Conservation (phyloP, 2,888 invertebrate species). For the Cataglyphis rosenhaueri region DNA sequence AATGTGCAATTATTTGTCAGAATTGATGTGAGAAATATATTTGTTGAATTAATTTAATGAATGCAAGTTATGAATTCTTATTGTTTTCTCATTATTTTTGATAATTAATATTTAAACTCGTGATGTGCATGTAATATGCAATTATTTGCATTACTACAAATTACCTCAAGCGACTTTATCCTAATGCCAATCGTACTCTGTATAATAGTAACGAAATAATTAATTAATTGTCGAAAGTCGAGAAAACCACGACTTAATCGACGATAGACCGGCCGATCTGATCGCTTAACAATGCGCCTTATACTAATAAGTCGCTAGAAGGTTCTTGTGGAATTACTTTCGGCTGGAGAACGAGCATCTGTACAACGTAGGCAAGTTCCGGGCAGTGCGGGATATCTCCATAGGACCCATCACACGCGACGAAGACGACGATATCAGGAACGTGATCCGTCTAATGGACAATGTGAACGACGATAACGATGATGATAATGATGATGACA, state of each 20-base stretch:
- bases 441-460: constrained; percentile 62
- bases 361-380: constrained; percentile 90
- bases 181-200: constrained; percentile 1
- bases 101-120: constrained; percentile 17
- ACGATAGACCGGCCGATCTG: constrained; percentile 31
- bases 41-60: constrained; percentile 3
- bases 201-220: constrained; percentile 17
- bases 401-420: constrained; percentile 86
- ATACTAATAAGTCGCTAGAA: constrained; percentile 78
- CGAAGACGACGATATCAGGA: constrained; percentile 53
- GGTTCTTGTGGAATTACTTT: constrained; percentile 91
- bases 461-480: constrained; percentile 41
- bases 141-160: background rate
- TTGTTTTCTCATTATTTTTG: background rate
- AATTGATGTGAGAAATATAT: constrained; percentile 2
- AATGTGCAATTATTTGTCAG: background rate
- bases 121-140: background rate
- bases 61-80: constrained; percentile 25
- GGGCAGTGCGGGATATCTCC: constrained; percentile 90
- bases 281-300: constrained; percentile 55
- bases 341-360: constrained; percentile 91
- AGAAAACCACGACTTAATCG: constrained; percentile 36
- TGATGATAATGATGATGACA: constrained; percentile 27
- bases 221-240: constrained; percentile 34
- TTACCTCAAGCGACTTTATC: constrained; percentile 1